Conservation (phyloP, 2,888 invertebrate species). For the Archaeoteleia sp. region DNA sequence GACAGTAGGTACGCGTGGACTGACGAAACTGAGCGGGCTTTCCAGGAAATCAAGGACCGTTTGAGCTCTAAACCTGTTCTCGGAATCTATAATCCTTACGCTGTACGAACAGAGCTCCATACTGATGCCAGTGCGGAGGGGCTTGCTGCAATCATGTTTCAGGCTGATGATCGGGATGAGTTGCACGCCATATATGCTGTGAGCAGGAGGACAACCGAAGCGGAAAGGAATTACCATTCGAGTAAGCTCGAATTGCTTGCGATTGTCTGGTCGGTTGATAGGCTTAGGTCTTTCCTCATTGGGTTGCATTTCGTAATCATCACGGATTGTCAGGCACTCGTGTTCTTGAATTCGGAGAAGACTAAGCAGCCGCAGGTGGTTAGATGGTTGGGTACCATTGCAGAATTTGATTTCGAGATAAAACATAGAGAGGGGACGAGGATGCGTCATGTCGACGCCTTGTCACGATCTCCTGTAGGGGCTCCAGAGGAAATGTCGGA, state of each 20-base stretch:
- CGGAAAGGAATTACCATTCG: constrained; percentile 49
- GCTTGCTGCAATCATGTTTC: constrained; percentile 35
- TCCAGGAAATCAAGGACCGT: constrained; percentile 40
- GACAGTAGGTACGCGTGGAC: constrained; percentile 16
- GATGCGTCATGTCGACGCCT: constrained; percentile 53
- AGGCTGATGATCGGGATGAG: constrained; percentile 46
- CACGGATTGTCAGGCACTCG: constrained; percentile 35
- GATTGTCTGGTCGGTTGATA: constrained; percentile 48
- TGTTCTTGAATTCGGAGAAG: constrained; percentile 44
- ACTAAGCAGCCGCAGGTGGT: constrained; percentile 45
- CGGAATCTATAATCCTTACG: too few relatives aligned
- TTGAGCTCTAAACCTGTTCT: too few relatives aligned
- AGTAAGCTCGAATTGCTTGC: constrained; percentile 55
- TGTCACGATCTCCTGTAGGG: constrained; percentile 37
- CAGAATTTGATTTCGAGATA: constrained; percentile 57
- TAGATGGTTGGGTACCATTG: constrained; percentile 51
- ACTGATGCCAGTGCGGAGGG: constrained; percentile 20
- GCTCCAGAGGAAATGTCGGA: neutral
- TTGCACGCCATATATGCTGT: constrained; percentile 53
- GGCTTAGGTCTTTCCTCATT: constrained; percentile 44
- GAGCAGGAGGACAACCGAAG: constrained; percentile 53
- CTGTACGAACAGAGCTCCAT: too few relatives aligned
- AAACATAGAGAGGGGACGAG: constrained; percentile 36
- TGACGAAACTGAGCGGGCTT: constrained; percentile 48
- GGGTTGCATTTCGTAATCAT: constrained; percentile 31